Evolutionary conservation across 2,113 vertebrate genomes (phyloP), one percentile per base, ranked within the genome.

Genomic region (Deroptyus accipitrinus): DNA sequence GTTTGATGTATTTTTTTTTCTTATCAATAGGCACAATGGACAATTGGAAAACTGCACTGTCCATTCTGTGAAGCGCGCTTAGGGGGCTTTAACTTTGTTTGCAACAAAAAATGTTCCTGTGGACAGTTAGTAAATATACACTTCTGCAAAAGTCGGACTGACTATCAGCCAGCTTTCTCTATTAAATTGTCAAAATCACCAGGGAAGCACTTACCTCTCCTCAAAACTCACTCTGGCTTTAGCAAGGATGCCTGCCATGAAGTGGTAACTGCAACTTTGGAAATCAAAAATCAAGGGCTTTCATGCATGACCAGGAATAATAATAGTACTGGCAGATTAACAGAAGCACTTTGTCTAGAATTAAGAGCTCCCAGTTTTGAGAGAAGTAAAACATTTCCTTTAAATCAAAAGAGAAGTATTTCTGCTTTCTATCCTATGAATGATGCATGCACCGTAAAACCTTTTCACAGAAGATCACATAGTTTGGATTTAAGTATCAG

Each of bases 61-160:
- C 98, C 95, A 16, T 98, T 98, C 97, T 99, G 98, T 97, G 97
- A 98, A 95, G 97, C 98, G 92, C 97, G 90, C 66, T 95, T 97
- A 95, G 96, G 98, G 96, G 98, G 96, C 95, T 99, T 99, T 98
- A 98, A 98, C 97, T 99, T 98, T 97, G 95, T 98, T 97, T 98
- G 97, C 97, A 98, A 97, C 95, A 97, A 98, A 98, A 98, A 98
- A 98, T 98, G 97, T 96, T 98, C 98, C 95, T 98, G 98, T 98
- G 98, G 98, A 92, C 97, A 90, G 55, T 96, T 96, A 95, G 96
- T 97, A 95, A 95, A 97, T 57, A 96, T 98, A 83, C 97, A 98
- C 97, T 97, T 99, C 88, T 98, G 96, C 94, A 98, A 98, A 95
- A 99, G 98, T 96, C 95, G 94, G 13, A 98, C 98, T 41, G 98